Percentiles rank a stretch among this genome's conserved stretches.
Evolutionary conservation across 2,797 vertebrate species (phyloP).

Genomic region (Adrianichthys oophorus): DNA sequence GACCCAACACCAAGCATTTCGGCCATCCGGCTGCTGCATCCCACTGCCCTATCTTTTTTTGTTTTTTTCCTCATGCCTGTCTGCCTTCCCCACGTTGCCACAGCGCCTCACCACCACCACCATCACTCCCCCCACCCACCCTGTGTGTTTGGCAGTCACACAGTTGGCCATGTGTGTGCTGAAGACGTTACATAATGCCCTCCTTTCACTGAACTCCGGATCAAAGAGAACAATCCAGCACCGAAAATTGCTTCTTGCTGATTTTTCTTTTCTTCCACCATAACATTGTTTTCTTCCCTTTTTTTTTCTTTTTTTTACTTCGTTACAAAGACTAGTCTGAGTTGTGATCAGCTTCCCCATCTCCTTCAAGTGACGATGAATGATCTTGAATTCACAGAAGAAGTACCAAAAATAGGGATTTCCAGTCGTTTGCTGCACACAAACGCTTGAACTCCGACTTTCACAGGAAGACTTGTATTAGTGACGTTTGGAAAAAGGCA

Average conservation of each 20-base stretch:
- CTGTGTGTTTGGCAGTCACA: slow-evolving; percentile 79
- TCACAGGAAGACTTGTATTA: neutral
- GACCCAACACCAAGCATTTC: slow-evolving; percentile 65
- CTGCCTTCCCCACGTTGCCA: slow-evolving; percentile 39
- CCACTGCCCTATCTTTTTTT: slow-evolving; percentile 47
- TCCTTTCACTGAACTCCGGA: slow-evolving; percentile 75
- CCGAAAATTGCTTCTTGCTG: slow-evolving; percentile 61
- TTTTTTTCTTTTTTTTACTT: slow-evolving; percentile 45
- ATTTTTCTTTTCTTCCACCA: slow-evolving; percentile 54
- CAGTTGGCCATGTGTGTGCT: slow-evolving; percentile 81
- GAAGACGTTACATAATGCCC: slow-evolving; percentile 82
- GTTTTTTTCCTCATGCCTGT: slow-evolving; percentile 40
- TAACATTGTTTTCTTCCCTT: slow-evolving; percentile 51
- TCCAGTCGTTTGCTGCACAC: neutral
- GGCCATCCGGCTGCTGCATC: slow-evolving; percentile 41
- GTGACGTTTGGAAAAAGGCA: too few relatives aligned
- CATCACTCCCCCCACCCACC: slow-evolving; percentile 40
- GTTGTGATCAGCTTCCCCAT: slow-evolving; percentile 40
- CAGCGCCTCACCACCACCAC: slow-evolving; percentile 30
- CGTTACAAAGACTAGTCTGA: slow-evolving; percentile 39
- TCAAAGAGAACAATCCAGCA: slow-evolving; percentile 76
- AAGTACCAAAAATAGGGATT: neutral
- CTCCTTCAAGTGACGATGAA: slow-evolving; percentile 45
- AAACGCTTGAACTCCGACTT: neutral
- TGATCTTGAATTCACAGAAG: slow-evolving; percentile 42